Base-by-base conservation (phyloP, 2,113 vertebrate species). In the Burhinus bistriatus region DNA sequence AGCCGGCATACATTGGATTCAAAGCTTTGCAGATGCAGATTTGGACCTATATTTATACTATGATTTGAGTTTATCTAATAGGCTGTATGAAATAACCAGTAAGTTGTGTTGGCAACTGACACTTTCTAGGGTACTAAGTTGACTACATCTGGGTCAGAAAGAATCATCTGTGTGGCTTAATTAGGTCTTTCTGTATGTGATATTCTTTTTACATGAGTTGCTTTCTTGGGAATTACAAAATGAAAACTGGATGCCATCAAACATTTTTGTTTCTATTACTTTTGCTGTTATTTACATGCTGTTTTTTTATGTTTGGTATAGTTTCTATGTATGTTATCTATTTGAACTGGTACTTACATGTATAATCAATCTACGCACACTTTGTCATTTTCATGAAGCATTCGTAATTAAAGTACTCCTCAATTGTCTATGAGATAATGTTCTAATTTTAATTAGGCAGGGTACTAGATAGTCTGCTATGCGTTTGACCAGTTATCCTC, bases 11-110 rank as follows among this genome's bases (percentile, higher is more conserved):
- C 14, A 45, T 4, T 73, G 15, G 19, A 92, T 55, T 90, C 25
- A 87, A 82, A 92, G n/a, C n/a, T 78, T 85, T 85, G 70, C 65
- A 96, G 54, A 85, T 90, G 69, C 44, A 92, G 32, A 90, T 90
- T 70, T 65, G 87, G 49, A 82, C 20, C 65, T 85, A 29, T 49
- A 84, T 94, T 90, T 90, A 73, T 51, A 47, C 14, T 64, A 11
- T 8, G 12, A 87, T 73, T 73, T 73, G 6, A 78, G 65, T 88
- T 51, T 82, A 55, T 95, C 65, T 34, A 87, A 47, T 32, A 78
- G 40, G 13, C 19, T 57, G 32, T 10, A 51, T 47, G 40, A 87
- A 81, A 83, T 17, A 72, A 64, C 9, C 23, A 81, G 18, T 44
- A 72, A 76, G 15, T 59, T 80, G 26, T 61, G 13, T 12, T 65